Conservation (phyloP, 2,113 vertebrate genomes). For the Cairina moschata region DNA sequence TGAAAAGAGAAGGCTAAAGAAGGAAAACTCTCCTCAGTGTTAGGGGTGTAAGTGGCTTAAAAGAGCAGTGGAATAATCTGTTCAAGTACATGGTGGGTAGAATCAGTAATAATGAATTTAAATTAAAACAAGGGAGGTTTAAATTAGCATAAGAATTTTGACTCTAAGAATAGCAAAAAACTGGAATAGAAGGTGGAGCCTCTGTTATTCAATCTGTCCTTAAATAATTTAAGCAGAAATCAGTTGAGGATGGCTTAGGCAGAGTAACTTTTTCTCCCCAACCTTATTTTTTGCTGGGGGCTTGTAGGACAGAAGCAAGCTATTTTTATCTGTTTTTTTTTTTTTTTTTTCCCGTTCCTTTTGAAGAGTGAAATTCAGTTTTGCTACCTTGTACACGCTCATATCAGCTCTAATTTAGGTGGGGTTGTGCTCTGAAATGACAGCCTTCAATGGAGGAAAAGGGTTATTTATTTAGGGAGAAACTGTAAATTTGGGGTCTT, state of each 20-base stretch:
- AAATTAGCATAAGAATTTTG: conserved; percentile 59
- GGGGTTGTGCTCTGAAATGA: not conserved
- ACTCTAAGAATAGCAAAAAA: conserved; percentile 40
- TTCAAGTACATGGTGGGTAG: conserved; percentile 39
- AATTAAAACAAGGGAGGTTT: conserved; percentile 66
- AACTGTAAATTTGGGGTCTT: not conserved
- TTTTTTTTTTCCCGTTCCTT: not conserved
- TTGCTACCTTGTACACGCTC: not conserved
- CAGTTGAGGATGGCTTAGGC: not conserved
- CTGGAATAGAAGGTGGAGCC: conserved; percentile 20
- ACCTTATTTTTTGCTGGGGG: not conserved
- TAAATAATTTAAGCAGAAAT: conserved; percentile 33
- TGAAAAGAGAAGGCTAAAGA: not conserved
- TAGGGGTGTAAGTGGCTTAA: conserved; percentile 1
- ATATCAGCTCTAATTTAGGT: not conserved
- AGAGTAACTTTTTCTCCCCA: not conserved
- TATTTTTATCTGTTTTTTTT: not conserved
- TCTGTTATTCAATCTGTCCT: conserved; percentile 22
- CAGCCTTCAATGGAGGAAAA: not conserved
- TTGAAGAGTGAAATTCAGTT: not conserved
- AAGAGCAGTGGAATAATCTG: not conserved
- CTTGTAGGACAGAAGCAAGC: not conserved
- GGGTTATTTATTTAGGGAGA: not conserved
- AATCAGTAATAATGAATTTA: conserved; percentile 52
- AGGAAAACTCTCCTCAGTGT: not conserved